Evolutionary conservation across 2,797 vertebrate genomes (phyloP), one percentile per base, ranked within the genome.

Genomic region (Eremophila alpestris): DNA sequence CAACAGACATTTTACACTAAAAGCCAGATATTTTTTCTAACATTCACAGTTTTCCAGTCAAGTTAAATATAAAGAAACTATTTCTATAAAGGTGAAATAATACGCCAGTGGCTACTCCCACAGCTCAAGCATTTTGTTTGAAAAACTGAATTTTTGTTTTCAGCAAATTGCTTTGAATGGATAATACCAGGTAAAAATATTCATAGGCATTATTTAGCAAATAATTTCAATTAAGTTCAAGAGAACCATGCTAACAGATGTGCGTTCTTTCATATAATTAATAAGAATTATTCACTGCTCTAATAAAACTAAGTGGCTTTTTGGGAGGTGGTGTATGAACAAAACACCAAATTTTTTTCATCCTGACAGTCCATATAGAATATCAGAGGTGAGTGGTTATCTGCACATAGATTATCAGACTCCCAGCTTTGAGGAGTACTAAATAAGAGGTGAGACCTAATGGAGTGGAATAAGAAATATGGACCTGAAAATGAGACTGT

Each of bases 401-500:
- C 26, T 89, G 34, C 46, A 43, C 41, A 27, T 13, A 63, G 46
- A 69, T 93, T 82, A 68, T 82, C 34, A 76, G 36, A 68, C 32
- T 75, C 30, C 2, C 0, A 10, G 32, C 23, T 89, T 83, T 83
- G 21, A 62, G 40, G 16, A 89, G 38, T n/a, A 58, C 54, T 77
- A 43, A 85, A 63, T 23, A 91, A 56, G 43, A 77, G 20, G 9
- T 0, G 1, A 87, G 46, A 79, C 13, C 23, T 79, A 48, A 36
- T 41, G 54, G 27, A 59, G 19, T 32, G 62, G 55, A 74, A 54
- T 58, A 87, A 84, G 80, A 93, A 96, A 91, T 59, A 73, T 7
- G 19, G 65, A 74, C 64, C 80, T 70, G 90, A 88, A 93, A 71
- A 83, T 75, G 78, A 94, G 83, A 60, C 62, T 82, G 19, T 91